phyloP scores from a whole-genome alignment of 2,888 invertebrate species.

The Caenorhabditis drosophilae region DNA sequence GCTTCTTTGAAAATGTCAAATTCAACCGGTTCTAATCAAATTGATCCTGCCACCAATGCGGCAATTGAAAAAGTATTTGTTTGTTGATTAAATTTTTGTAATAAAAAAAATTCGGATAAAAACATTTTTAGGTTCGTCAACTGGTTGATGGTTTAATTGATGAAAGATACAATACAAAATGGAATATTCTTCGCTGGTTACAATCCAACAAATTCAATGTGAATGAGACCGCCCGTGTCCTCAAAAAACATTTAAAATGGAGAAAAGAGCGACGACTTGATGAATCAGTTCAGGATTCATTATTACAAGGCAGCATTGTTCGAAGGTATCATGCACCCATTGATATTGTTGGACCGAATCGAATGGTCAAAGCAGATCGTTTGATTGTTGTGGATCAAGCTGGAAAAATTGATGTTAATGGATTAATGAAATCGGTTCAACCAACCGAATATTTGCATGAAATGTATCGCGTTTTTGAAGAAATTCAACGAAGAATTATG shows the following conservation, averaged over 20 bases:
- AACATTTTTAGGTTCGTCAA: slow-evolving; percentile 32
- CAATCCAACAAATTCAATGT: slow-evolving; percentile 44
- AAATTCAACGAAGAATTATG: slow-evolving; percentile 38
- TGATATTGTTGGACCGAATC: slow-evolving; percentile 44
- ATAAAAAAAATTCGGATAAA: too few species aligned
- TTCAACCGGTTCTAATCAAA: too few species aligned
- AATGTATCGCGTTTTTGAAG: slow-evolving; percentile 47
- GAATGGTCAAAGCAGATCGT: slow-evolving; percentile 37
- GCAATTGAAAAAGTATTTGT: too few species aligned
- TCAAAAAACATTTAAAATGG: slow-evolving; percentile 53
- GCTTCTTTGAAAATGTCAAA: too few species aligned
- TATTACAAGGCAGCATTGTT: slow-evolving; percentile 28
- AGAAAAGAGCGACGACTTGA: slow-evolving; percentile 43
- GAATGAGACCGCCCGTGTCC: slow-evolving; percentile 39
- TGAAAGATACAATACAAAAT: slow-evolving; percentile 49
- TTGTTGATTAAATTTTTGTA: too few species aligned
- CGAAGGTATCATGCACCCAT: slow-evolving; percentile 43
- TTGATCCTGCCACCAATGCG: too few species aligned
- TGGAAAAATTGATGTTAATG: slow-evolving; percentile 45
- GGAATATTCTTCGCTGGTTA: slow-evolving; percentile 54
- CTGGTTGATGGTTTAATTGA: slow-evolving; percentile 41
- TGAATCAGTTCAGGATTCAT: slow-evolving; percentile 21
- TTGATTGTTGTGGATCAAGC: slow-evolving; percentile 51
- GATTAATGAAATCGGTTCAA: slow-evolving; percentile 53
- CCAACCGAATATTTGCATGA: slow-evolving; percentile 56